A percentile compares a stretch with the other conserved stretches of the same genome.
Conservation (phyloP, 2,797 vertebrate species). For the Podargus strigoides region DNA sequence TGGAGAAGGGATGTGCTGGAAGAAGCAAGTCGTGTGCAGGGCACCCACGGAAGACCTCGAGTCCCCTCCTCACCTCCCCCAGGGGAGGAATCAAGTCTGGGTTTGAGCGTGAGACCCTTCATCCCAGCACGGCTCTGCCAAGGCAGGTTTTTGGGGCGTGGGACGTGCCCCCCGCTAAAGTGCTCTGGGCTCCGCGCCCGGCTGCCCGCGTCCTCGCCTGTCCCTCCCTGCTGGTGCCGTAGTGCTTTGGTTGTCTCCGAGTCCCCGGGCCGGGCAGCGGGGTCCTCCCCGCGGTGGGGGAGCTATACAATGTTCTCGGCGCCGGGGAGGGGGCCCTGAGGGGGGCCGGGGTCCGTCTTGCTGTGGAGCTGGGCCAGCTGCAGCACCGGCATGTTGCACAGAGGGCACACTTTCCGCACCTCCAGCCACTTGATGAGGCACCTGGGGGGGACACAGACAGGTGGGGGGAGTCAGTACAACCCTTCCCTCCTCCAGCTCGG, state of each 20-base stretch:
- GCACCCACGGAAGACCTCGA: not conserved
- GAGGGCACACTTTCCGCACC: constrained; percentile 96
- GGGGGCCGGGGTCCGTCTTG: constrained; percentile 75
- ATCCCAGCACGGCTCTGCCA: rapidly evolving
- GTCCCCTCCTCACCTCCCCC: not conserved
- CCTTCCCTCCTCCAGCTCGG: rapidly evolving
- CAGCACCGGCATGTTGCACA: constrained; percentile 97
- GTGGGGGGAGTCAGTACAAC: too few species aligned
- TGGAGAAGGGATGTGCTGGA: not conserved
- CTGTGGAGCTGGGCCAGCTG: constrained; percentile 92
- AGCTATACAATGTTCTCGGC: constrained; percentile 93
- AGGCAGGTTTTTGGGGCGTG: not conserved
- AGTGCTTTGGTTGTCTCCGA: constrained; percentile 85
- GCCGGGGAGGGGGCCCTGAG: constrained; percentile 87
- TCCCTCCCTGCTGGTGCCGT: constrained; percentile 69
- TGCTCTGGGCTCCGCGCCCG: constrained; percentile 72
- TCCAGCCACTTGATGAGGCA: constrained; percentile 99
- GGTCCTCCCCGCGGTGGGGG: not conserved
- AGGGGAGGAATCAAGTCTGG: not conserved
- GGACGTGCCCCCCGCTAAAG: constrained; percentile 71
- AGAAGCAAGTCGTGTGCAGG: not conserved
- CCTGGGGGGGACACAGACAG: constrained; percentile 43
- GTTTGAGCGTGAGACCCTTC: not conserved
- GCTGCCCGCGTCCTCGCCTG: constrained; percentile 45
- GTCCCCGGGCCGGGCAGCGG: constrained; percentile 15